Evolutionary conservation across 2,113 vertebrate species (phyloP).

Genomic region (Menura novaehollandiae): DNA sequence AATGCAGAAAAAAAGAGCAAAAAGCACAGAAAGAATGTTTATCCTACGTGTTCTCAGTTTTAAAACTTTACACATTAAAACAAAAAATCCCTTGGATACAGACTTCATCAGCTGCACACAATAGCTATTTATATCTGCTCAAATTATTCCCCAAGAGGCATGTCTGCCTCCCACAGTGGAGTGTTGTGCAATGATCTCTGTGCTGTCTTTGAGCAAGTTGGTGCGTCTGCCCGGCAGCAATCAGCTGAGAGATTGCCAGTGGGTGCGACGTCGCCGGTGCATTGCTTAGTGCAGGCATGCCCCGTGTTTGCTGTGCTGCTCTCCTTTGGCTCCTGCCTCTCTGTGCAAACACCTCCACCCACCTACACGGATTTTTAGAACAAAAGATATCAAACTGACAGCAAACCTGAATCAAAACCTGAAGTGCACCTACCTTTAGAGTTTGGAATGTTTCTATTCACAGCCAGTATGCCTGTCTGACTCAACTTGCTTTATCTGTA

Average conservation of each 20-base stretch:
- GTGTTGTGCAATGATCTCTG: not conserved
- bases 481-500: not conserved
- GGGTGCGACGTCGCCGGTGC: rapidly evolving
- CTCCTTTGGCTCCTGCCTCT: not conserved
- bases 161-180: not conserved
- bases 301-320: not conserved
- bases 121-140: conserved; percentile 1
- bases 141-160: not conserved
- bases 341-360: not conserved
- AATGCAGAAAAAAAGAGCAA: not conserved
- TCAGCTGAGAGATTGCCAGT: not conserved
- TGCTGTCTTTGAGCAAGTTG: not conserved
- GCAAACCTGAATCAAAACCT: not conserved
- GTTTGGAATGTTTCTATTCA: not conserved
- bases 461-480: not conserved
- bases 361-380: not conserved
- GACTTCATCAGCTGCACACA: not conserved
- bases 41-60: not conserved
- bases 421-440: not conserved
- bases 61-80: not conserved
- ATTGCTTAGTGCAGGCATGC: not conserved
- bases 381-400: not conserved
- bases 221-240: not conserved
- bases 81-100: not conserved
- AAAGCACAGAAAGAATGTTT: not conserved